Conservation (phyloP, 1,140 invertebrate species). For the Scaptomyza hsui region DNA sequence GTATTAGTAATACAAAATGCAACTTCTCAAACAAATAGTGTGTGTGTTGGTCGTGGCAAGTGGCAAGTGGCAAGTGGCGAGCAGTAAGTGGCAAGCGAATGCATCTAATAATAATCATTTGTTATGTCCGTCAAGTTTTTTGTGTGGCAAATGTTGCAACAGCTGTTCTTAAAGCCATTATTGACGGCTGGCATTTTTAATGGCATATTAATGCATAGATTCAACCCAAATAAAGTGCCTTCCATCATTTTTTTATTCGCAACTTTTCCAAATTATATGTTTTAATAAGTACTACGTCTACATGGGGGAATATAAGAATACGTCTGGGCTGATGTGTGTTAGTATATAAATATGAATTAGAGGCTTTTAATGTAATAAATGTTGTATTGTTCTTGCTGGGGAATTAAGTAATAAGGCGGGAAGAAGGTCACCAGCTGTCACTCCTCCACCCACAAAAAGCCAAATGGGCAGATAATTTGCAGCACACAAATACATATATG, state of each 20-base stretch:
- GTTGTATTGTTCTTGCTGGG: slow-evolving; percentile 3
- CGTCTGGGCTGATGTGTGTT: not conserved
- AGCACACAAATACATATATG: not conserved
- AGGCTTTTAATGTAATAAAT: slow-evolving; percentile 31
- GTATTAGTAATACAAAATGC: not conserved
- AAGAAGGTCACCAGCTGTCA: slow-evolving; percentile 30
- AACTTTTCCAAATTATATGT: slow-evolving; percentile 4
- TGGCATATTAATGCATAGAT: slow-evolving; percentile 38
- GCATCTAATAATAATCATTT: slow-evolving; percentile 11
- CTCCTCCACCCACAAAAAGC: not conserved
- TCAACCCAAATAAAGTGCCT: slow-evolving; percentile 35
- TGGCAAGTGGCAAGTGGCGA: not conserved
- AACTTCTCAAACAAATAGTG: not conserved
- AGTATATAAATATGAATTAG: slow-evolving; percentile 26
- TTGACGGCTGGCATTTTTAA: slow-evolving; percentile 50
- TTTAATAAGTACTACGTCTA: too few relatives aligned
- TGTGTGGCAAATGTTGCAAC: slow-evolving; percentile 23
- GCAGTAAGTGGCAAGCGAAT: not conserved
- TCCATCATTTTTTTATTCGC: slow-evolving; percentile 13
- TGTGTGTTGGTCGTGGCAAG: not conserved
- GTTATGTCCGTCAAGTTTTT: slow-evolving; percentile 17
- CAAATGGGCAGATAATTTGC: slow-evolving; percentile 9
- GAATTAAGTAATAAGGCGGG: slow-evolving; percentile 14
- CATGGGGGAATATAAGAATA: not conserved
- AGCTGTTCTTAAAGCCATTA: slow-evolving; percentile 37